Base-by-base conservation (phyloP, 2,888 invertebrate genomes). In the Stenichneumon culpator region DNA sequence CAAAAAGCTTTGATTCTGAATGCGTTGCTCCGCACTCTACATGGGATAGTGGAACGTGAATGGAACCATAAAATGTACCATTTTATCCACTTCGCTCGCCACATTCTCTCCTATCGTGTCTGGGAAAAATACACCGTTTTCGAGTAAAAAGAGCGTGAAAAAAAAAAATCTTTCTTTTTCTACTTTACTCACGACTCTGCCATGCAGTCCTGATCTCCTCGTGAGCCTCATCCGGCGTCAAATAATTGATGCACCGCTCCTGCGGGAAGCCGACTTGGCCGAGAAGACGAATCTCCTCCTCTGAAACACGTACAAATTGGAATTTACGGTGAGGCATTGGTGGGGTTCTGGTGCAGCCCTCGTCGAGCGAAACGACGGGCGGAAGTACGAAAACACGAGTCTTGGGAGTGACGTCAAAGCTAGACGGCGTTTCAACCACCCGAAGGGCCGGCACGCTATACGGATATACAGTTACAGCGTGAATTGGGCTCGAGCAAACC, bases 191-290 rank as follows among this genome's bases (percentile, higher is more conserved):
- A 94, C 94, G 92, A 88, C 94, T 94, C 87, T 94, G 94, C 97
- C 97, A 97, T 91, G 97, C 97, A 80, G 96, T 96, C 88, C 97
- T 95, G 16, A 96, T 96, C 91, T 97, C 97, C 87, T 97, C 97
- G 72, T 95, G 95, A 52, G 95, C 94, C 70, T 95, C 94, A 83
- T 95, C 95, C 86, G 97, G 96, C 7, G 97, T 96, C 91, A 98
- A 95, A 93, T 98, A 97, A 94, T 97, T 97, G 93, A 97, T 96
- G 94, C 98, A 98, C 90, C 96, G 96, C 84, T 96, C 95, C 88
- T 95, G 95, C 0, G 96, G 96, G 93, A 97, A 96, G 32, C 96
- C 97, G 78, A 96, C 95, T 88, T 95, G 95, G 47, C 95, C 95
- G 89, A 97, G 93, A 90, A 97, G 95, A 87, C 95, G 94, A 87